phyloP scores from a whole-genome alignment of 2,888 invertebrate species.

The Monoplex corrugatus region DNA sequence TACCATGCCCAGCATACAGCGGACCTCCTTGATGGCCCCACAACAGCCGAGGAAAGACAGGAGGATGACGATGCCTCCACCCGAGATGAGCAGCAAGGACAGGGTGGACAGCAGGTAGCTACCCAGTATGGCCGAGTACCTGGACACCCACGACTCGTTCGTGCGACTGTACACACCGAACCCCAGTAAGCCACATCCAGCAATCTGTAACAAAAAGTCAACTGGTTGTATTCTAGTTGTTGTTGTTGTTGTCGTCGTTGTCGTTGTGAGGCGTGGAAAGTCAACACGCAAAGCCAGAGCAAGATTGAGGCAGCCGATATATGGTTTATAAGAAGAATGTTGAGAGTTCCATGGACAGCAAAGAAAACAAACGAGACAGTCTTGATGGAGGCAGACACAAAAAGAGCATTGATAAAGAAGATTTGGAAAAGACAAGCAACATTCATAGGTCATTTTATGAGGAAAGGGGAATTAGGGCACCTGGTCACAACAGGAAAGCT shows the following conservation, averaged over 20 bases:
- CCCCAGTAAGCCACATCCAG: constrained; percentile 84
- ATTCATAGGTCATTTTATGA: no score
- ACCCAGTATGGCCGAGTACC: constrained; percentile 87
- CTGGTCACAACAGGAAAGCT: no score
- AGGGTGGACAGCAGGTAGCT: constrained; percentile 94
- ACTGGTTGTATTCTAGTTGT: not conserved
- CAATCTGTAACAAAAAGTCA: constrained; percentile 64
- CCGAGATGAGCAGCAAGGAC: constrained; percentile 91
- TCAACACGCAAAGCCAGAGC: no score
- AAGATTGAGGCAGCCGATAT: not conserved
- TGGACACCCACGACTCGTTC: constrained; percentile 91
- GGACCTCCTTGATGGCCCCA: constrained; percentile 96
- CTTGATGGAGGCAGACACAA: no score
- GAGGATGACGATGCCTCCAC: constrained; percentile 90
- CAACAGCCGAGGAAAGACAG: constrained; percentile 95
- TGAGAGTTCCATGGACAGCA: no score
- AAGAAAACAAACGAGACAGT: no score
- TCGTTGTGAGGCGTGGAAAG: not conserved
- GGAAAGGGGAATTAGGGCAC: no score
- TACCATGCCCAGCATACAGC: constrained; percentile 95
- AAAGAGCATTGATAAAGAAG: no score
- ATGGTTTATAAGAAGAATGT: not conserved
- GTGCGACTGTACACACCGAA: constrained; percentile 93
- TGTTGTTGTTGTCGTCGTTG: not conserved
- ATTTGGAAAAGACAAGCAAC: no score